Evolutionary conservation across 2,888 invertebrate species (phyloP), one percentile per base, ranked within the genome.

Genomic region (Pristionchus mayeri): DNA sequence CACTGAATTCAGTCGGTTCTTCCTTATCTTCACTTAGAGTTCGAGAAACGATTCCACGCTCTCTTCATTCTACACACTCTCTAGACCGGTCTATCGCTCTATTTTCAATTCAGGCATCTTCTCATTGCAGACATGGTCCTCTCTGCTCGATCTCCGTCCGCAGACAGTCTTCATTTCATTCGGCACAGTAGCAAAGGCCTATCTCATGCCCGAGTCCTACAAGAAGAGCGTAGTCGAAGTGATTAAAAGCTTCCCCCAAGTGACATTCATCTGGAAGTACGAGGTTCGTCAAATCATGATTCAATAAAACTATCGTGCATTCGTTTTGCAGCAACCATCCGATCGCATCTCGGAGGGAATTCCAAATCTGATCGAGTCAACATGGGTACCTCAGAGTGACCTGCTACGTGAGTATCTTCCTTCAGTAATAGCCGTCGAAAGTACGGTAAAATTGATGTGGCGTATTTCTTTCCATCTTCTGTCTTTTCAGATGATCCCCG

Each of bases 211-310:
- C 37, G 40, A 81, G 30, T n/a, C 79, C 16, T 84, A 86, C 76
- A 89, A 88, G 67, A 54, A 3, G 6, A 83, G 85, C 1, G 78
- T 89, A 18, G 30, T 86, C 9, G 78, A 83, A 27, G 86, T 86
- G 0, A 86, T 86, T 54, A 81, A 84, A 75, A 85, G 78, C 9
- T 84, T 89, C 82, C 85, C 85, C 1, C 82, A 89, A 54, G 86
- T 87, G 13, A 63, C 88, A 6, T 89, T 89, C 63, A 86, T 89
- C 30, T 89, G 89, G 89, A 89, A 89, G 54, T 89, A 89, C 76
- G 89, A 89, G 78, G 78, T 78, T 1, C 9, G n/a, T 30, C 18
- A 21, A 44, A 44, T 44, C 44, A 44, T 3, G 24, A 63, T 63
- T 6, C 11, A 63, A n/a, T 27, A 34, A 67, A 3, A 30, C 4